Conservation (phyloP, 2,113 vertebrate species). For the Pungitius pungitius region DNA sequence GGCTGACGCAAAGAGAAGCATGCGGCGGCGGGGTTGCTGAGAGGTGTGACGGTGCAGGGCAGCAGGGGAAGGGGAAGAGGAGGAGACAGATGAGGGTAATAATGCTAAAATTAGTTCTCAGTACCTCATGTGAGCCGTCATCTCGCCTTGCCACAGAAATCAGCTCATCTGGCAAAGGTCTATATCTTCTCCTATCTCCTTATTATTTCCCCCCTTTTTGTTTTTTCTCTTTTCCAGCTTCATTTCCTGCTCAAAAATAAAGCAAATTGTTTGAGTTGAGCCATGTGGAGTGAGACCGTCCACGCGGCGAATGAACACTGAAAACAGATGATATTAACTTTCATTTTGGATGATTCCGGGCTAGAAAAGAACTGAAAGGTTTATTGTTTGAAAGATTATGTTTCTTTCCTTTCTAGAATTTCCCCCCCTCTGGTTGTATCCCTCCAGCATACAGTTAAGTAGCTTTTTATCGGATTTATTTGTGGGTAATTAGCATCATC, state of each 20-base stretch:
- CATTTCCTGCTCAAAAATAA: conserved; percentile 1
- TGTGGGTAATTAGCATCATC: neutral
- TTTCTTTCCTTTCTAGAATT: neutral
- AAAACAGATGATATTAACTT: neutral
- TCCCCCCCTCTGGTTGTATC: neutral
- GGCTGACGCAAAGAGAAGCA: conserved; percentile 45
- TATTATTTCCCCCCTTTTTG: neutral
- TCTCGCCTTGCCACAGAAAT: conserved; percentile 46
- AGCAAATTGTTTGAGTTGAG: neutral
- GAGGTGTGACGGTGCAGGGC: conserved; percentile 27
- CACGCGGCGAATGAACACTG: neutral
- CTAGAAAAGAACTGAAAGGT: neutral
- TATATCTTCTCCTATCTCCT: neutral
- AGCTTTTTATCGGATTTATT: neutral
- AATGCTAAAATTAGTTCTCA: conserved; percentile 72
- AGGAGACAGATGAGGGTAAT: conserved; percentile 53
- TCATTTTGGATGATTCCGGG: neutral
- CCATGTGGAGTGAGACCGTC: too few species aligned
- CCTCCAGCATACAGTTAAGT: neutral
- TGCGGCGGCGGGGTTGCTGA: conserved; percentile 40
- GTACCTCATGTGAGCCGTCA: conserved; percentile 66
- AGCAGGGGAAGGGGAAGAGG: neutral
- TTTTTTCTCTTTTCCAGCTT: neutral
- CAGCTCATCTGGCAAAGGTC: conserved; percentile 32
- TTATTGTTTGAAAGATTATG: neutral